Evolutionary conservation across 2,888 invertebrate genomes (phyloP).

Genomic region (Drepana falcataria): DNA sequence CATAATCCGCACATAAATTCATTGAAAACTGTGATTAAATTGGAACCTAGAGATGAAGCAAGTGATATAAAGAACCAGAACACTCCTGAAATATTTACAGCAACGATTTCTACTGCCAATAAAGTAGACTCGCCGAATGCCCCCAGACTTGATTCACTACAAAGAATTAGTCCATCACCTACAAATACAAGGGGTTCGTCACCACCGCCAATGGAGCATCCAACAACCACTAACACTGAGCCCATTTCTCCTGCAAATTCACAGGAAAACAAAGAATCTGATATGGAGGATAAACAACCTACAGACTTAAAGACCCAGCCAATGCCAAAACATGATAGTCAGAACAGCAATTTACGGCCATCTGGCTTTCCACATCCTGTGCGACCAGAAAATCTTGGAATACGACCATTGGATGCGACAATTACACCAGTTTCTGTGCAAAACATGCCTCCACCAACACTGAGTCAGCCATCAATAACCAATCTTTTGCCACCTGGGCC

Average conservation of each 20-base stretch:
- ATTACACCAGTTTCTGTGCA: slow-evolving; percentile 56
- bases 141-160: slow-evolving; percentile 60
- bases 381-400: slow-evolving; percentile 63
- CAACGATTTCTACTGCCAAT: slow-evolving; percentile 62
- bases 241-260: slow-evolving; percentile 68
- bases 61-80: slow-evolving; percentile 68
- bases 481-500: slow-evolving; percentile 79
- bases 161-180: slow-evolving; percentile 69
- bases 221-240: slow-evolving; percentile 57
- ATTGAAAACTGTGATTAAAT: slow-evolving; percentile 70
- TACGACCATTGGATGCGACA: slow-evolving; percentile 54
- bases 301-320: slow-evolving; percentile 69
- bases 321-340: slow-evolving; percentile 51
- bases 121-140: slow-evolving; percentile 68
- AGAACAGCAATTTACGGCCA: slow-evolving; percentile 43
- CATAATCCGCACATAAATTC: slow-evolving; percentile 67
- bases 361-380: slow-evolving; percentile 58
- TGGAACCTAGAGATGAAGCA: slow-evolving; percentile 72
- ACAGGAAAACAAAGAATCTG: slow-evolving; percentile 66
- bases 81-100: slow-evolving; percentile 72
- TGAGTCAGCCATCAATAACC: slow-evolving; percentile 77
- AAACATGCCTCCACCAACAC: slow-evolving; percentile 63
- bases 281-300: slow-evolving; percentile 66
- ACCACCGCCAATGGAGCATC: slow-evolving; percentile 67
- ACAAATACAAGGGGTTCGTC: slow-evolving; percentile 59